phyloP scores from a whole-genome alignment of 2,797 vertebrate species.

The Gephyroberyx darwinii region DNA sequence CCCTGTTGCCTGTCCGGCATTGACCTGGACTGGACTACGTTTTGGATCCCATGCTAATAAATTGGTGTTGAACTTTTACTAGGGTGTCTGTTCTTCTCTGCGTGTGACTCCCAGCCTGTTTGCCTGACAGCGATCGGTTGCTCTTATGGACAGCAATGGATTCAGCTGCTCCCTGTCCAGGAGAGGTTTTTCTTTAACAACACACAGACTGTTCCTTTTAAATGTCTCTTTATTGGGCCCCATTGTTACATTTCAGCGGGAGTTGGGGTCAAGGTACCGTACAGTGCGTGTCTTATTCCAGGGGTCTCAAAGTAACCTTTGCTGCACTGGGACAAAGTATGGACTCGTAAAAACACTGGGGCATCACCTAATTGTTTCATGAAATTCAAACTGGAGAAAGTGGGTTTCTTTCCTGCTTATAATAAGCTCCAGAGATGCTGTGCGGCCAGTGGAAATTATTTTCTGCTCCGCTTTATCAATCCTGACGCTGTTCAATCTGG shows the following conservation, averaged over 20 bases:
- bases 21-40: too few species aligned
- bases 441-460: slow-evolving; percentile 48
- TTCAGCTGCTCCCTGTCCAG: slow-evolving; percentile 19
- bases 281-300: slow-evolving; percentile 22
- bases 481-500: slow-evolving; percentile 41
- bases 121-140: too few species aligned
- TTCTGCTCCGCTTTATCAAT: slow-evolving; percentile 47
- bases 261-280: slow-evolving; percentile 32
- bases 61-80: too few species aligned
- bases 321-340: slow-evolving; percentile 44
- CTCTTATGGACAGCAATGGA: slow-evolving; percentile 5
- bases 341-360: slow-evolving; percentile 42
- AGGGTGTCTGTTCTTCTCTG: too few species aligned
- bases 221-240: slow-evolving; percentile 25
- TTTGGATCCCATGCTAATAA: too few species aligned
- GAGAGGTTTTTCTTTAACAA: slow-evolving; percentile 16
- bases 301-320: slow-evolving; percentile 24
- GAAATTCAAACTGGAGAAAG: slow-evolving; percentile 54
- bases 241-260: slow-evolving; percentile 31
- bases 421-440: slow-evolving; percentile 53
- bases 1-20: too few species aligned
- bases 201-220: slow-evolving; percentile 1
- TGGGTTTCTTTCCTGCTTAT: slow-evolving; percentile 26
- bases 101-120: too few species aligned
- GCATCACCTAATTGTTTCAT: slow-evolving; percentile 57